phyloP scores from a whole-genome alignment of 1,140 invertebrate genomes.

The Hestina assimilis region DNA sequence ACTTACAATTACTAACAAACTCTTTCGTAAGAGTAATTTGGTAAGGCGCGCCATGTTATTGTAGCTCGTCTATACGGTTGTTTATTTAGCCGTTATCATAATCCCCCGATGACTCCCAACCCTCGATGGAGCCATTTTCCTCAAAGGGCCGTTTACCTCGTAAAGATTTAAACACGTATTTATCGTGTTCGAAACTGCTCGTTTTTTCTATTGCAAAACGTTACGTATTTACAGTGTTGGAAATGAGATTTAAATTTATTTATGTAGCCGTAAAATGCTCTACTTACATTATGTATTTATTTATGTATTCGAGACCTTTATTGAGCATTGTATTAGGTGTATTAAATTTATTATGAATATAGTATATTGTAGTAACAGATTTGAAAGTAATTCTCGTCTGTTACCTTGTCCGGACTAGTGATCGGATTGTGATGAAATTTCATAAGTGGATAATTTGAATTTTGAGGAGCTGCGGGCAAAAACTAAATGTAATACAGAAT shows the following conservation, averaged over 20 bases:
- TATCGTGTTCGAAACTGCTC: conserved; percentile 22
- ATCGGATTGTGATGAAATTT: too few relatives aligned
- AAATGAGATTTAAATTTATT: not conserved
- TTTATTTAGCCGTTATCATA: conserved; percentile 18
- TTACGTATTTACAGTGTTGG: not conserved
- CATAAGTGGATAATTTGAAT: too few relatives aligned
- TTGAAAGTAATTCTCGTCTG: too few relatives aligned
- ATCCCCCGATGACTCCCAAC: conserved; percentile 20
- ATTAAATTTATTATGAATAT: not conserved
- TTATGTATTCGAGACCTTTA: not conserved
- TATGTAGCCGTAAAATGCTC: not conserved
- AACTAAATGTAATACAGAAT: too few relatives aligned
- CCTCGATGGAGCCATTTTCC: conserved; percentile 48
- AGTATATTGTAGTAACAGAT: too few relatives aligned
- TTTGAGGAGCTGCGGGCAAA: too few relatives aligned
- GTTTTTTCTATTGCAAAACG: conserved; percentile 9
- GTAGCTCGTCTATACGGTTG: conserved; percentile 1
- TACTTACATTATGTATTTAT: not conserved
- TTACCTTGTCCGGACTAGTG: too few relatives aligned
- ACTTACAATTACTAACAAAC: too few relatives aligned
- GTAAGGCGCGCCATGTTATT: too few relatives aligned
- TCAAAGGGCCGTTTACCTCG: conserved; percentile 44
- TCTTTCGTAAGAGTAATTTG: too few relatives aligned
- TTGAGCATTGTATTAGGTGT: not conserved
- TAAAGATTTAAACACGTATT: conserved; percentile 34